Percentiles rank a stretch among this genome's conserved stretches.
These are phyloP conservation scores for Tonatia bakeri DNA, from an alignment of 2,113 vertebrate species.

Conservation along the genomic window DNA sequence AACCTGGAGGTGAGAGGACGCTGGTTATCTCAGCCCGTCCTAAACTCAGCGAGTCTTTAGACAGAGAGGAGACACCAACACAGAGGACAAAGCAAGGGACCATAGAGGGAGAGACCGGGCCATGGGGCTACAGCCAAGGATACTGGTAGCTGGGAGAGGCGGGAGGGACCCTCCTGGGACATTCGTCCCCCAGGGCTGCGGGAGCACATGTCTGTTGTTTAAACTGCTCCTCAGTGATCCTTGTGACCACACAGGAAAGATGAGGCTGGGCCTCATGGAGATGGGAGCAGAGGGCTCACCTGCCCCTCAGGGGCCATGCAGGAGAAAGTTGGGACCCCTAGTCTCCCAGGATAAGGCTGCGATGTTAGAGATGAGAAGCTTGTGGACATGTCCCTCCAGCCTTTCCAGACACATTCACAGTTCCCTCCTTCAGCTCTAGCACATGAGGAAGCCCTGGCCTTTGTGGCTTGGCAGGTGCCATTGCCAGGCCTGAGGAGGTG, in stretches of 20 bases:
- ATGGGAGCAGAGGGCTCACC: neutral
- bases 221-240: neutral
- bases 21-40: neutral
- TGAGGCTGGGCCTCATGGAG: neutral
- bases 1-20: neutral
- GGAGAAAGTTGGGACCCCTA: neutral
- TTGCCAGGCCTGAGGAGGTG: neutral
- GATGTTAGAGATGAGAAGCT: too few relatives aligned
- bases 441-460: neutral
- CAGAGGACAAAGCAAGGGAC: neutral
- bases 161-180: neutral
- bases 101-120: too few relatives aligned
- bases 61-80: neutral
- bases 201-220: neutral
- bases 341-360: neutral
- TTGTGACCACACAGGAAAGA: neutral
- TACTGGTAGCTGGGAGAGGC: neutral
- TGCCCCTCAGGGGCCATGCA: neutral
- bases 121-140: neutral
- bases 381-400: neutral
- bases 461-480: neutral
- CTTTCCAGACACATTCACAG: neutral
- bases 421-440: neutral
- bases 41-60: neutral
- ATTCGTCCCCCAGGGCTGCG: rapidly evolving